Evolutionary conservation across 2,888 invertebrate species (phyloP).

Genomic region (Amphimallon solstitiale): DNA sequence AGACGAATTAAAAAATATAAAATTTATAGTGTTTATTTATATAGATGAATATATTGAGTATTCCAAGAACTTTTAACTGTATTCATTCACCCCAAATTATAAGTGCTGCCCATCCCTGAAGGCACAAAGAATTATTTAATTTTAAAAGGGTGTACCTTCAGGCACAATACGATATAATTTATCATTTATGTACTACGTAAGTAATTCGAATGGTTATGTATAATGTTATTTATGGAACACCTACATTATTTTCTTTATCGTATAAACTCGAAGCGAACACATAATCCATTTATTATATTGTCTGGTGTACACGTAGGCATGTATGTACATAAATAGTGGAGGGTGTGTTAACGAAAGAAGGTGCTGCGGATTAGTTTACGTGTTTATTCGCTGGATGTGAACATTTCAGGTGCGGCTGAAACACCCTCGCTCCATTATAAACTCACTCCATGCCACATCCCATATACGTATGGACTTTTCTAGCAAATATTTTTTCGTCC

Average conservation of each 20-base stretch:
- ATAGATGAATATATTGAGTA: no score
- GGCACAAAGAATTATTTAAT: no score
- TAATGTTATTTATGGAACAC: slow-evolving; percentile 21
- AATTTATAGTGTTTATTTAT: no score
- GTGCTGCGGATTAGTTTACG: slow-evolving; percentile 30
- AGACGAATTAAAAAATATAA: no score
- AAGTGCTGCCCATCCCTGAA: no score
- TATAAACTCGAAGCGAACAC: slow-evolving; percentile 15
- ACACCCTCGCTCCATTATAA: slow-evolving; percentile 1
- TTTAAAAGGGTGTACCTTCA: no score
- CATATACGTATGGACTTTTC: slow-evolving; percentile 14
- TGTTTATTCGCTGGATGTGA: slow-evolving; percentile 25
- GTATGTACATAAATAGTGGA: slow-evolving; percentile 12
- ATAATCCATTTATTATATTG: slow-evolving; percentile 34
- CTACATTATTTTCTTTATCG: slow-evolving; percentile 27
- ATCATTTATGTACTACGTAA: no score
- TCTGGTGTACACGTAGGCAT: slow-evolving; percentile 22
- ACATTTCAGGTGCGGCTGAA: slow-evolving; percentile 19
- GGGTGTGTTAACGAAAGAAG: slow-evolving; percentile 23
- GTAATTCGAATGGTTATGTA: not conserved
- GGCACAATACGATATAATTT: no score
- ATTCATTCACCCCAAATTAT: no score
- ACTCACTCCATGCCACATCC: not conserved
- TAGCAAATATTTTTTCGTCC: not conserved
- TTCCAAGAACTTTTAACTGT: no score